These are phyloP conservation scores for Zophobas atratus DNA, from an alignment of 1,140 invertebrate genomes.

Conservation along the genomic window DNA sequence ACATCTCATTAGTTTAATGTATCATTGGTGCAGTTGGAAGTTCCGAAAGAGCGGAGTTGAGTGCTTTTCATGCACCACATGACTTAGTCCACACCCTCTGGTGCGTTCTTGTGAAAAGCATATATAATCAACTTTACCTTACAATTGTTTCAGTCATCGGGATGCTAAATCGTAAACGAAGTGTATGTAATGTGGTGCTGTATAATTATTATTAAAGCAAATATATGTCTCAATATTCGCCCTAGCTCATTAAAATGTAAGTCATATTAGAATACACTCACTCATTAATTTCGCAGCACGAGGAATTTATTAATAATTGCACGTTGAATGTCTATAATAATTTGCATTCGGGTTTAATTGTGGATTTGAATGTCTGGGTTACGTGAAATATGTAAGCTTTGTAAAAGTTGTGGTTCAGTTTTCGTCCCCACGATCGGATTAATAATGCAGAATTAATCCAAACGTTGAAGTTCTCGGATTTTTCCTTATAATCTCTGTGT, in stretches of 20 bases:
- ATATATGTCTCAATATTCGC: constrained; percentile 25
- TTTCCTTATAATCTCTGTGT: background rate
- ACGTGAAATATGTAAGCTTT: no score
- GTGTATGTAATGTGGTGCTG: constrained; percentile 22
- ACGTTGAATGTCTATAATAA: background rate
- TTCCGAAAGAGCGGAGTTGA: constrained; percentile 42
- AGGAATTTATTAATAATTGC: background rate
- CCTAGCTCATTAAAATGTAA: constrained; percentile 24
- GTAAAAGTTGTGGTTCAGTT: no score
- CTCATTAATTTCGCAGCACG: background rate
- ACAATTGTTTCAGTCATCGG: constrained; percentile 25
- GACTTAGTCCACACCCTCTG: constrained; percentile 37
- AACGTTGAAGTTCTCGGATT: background rate
- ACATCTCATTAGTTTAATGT: constrained; percentile 35
- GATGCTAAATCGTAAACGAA: constrained; percentile 10
- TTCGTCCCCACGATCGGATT: no score
- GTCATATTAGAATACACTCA: constrained; percentile 1
- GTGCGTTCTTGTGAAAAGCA: constrained; percentile 41
- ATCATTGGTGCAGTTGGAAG: constrained; percentile 21
- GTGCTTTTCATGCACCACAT: constrained; percentile 52
- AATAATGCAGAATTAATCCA: background rate
- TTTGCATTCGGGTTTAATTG: no score
- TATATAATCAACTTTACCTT: constrained; percentile 38
- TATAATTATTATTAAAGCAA: constrained; percentile 15
- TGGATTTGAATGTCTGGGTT: no score